Conservation (phyloP, 2,113 vertebrate species). For the Mobula hypostoma region DNA sequence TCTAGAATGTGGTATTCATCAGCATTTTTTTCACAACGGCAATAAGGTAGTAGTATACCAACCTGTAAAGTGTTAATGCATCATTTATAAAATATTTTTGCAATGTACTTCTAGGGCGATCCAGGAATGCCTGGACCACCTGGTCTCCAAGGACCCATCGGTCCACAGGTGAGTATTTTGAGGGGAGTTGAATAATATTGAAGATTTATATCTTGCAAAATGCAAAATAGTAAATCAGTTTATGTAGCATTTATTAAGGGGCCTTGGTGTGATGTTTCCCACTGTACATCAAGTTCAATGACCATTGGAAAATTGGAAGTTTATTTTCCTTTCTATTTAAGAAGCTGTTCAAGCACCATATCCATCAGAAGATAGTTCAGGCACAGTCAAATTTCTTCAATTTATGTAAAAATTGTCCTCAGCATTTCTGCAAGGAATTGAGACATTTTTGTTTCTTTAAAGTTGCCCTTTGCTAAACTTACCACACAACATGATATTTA, state of each 20-base stretch:
- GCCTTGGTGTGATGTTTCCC: not conserved
- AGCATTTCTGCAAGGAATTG: not conserved
- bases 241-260: not conserved
- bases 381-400: not conserved
- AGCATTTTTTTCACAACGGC: not conserved
- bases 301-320: not conserved
- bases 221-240: not conserved
- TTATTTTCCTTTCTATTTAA: not conserved
- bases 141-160: constrained; percentile 60
- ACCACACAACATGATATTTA: no score
- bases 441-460: not conserved
- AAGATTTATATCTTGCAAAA: not conserved
- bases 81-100: not conserved
- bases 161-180: constrained; percentile 60
- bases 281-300: not conserved
- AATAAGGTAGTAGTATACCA: no score
- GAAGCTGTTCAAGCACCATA: not conserved
- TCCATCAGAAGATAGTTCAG: not conserved
- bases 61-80: not conserved
- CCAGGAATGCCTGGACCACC: constrained; percentile 64
- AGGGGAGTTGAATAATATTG: not conserved
- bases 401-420: not conserved
- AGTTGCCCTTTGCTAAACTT: not conserved
- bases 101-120: constrained; percentile 66
- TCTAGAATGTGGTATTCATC: not conserved